phyloP scores from a whole-genome alignment of 2,888 invertebrate genomes.

The Holacanthella duospinosa region DNA sequence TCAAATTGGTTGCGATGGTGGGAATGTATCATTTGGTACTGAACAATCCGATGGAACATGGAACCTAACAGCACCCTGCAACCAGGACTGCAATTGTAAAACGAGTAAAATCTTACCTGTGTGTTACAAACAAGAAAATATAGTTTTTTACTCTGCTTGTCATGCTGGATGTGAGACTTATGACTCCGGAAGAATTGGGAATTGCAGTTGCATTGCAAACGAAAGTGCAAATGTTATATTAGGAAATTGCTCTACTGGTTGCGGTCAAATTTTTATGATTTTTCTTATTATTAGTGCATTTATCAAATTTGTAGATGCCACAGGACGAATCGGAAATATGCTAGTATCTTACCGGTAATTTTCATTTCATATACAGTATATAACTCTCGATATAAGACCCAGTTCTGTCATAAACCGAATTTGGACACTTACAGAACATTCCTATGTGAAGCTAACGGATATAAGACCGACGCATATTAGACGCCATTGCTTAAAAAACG shows the following conservation, averaged over 20 bases:
- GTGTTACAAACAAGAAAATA: constrained; percentile 48
- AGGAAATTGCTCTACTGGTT: constrained; percentile 52
- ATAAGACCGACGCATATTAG: neutral
- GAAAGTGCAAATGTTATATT: constrained; percentile 42
- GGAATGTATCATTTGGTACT: constrained; percentile 21
- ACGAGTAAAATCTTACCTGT: constrained; percentile 53
- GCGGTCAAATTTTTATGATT: constrained; percentile 41
- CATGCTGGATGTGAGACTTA: constrained; percentile 55
- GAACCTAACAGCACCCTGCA: constrained; percentile 49
- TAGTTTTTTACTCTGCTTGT: constrained; percentile 60
- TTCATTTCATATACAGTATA: neutral
- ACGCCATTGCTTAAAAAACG: neutral
- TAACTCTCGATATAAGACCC: too few relatives aligned
- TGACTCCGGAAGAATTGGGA: constrained; percentile 45
- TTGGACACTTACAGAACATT: too few relatives aligned
- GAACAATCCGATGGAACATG: constrained; percentile 15
- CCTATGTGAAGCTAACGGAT: too few relatives aligned
- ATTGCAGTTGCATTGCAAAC: constrained; percentile 36
- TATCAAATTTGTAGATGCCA: constrained; percentile 52
- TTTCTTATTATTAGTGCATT: constrained; percentile 40
- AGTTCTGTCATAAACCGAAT: too few relatives aligned
- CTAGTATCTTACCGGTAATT: constrained; percentile 53
- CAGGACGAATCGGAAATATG: constrained; percentile 55
- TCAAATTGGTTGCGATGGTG: constrained; percentile 35
- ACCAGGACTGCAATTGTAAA: constrained; percentile 51